phyloP scores from a whole-genome alignment of 2,113 vertebrate genomes.

The Apeltes quadracus region DNA sequence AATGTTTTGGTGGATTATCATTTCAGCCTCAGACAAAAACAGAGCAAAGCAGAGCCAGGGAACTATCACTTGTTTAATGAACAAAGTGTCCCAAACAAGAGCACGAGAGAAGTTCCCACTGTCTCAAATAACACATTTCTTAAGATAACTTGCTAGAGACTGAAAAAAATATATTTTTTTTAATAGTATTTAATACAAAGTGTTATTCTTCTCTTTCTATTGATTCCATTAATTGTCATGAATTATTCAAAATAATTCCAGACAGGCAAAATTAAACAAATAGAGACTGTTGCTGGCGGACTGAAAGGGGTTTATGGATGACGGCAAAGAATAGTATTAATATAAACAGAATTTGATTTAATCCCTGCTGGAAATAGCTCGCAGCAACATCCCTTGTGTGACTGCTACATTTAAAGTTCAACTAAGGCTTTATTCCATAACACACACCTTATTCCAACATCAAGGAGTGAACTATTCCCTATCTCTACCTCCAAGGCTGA shows the following conservation, averaged over 20 bases:
- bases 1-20: background rate
- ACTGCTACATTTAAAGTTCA: background rate
- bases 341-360: background rate
- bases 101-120: background rate
- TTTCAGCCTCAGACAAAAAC: conserved; percentile 2
- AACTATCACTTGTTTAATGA: background rate
- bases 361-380: conserved; percentile 2
- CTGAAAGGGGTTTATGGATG: background rate
- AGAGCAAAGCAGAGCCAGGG: background rate
- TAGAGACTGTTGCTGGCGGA: background rate
- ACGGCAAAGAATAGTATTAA: background rate
- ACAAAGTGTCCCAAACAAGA: background rate
- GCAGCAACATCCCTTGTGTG: background rate
- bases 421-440: conserved; percentile 27
- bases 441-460: background rate
- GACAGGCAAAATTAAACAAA: background rate
- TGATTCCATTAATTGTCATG: background rate
- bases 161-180: background rate
- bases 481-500: conserved; percentile 31
- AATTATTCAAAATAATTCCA: background rate
- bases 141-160: background rate
- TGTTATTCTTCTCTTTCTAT: background rate
- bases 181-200: background rate
- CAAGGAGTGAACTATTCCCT: conserved; percentile 20
- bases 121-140: background rate